Evolutionary conservation across 2,113 vertebrate genomes (phyloP).

Genomic region (Pyrgilauda ruficollis): DNA sequence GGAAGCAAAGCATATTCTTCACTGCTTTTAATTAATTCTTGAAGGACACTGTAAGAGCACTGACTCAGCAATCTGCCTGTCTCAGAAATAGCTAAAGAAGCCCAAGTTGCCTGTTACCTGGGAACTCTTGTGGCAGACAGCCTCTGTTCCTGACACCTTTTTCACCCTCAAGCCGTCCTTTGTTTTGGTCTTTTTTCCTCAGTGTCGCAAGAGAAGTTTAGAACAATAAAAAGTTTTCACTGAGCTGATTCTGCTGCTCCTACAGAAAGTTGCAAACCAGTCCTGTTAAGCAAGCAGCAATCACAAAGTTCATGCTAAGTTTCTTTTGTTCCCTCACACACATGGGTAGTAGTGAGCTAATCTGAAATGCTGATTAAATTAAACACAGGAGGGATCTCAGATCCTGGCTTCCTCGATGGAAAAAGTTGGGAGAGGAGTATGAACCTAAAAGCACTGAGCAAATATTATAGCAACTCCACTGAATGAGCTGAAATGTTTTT

Average conservation of each 20-base stretch:
- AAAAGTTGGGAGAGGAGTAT: neutral
- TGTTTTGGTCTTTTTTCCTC: neutral
- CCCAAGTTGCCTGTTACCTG: neutral
- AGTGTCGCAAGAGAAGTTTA: neutral
- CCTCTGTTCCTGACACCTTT: neutral
- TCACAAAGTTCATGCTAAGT: neutral
- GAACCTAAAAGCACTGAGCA: neutral
- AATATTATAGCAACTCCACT: neutral
- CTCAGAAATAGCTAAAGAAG: neutral
- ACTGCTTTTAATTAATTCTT: neutral
- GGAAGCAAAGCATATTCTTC: constrained; percentile 18
- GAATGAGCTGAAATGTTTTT: neutral
- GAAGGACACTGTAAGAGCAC: neutral
- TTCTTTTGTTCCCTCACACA: neutral
- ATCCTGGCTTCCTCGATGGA: neutral
- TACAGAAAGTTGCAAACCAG: neutral
- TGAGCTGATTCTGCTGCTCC: neutral
- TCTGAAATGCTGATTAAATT: neutral
- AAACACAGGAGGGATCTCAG: neutral
- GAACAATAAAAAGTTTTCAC: neutral
- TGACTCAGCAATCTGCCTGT: constrained; percentile 28
- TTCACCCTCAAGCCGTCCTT: neutral
- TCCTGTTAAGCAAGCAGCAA: neutral
- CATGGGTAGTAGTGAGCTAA: neutral
- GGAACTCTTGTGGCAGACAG: neutral